Conservation (phyloP, 2,113 vertebrate species). For the Brachyhypopomus gauderio region DNA sequence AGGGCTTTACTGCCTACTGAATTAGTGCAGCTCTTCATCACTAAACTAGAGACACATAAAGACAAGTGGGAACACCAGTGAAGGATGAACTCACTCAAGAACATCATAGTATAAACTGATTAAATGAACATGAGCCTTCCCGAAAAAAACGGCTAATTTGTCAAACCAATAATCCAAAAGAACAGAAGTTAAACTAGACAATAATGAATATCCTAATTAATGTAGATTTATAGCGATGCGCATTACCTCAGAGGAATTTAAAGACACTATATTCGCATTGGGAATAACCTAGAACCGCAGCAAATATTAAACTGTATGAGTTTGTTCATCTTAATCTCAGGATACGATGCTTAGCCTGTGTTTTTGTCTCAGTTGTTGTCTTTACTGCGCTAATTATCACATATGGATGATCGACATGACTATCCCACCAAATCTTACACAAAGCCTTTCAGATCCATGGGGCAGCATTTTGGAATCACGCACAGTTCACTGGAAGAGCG, state of each 20-base stretch:
- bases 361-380: neutral
- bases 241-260: neutral
- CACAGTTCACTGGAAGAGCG: neutral
- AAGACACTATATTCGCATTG: neutral
- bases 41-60: slow-evolving; percentile 31
- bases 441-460: neutral
- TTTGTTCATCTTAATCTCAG: no score
- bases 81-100: neutral
- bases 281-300: neutral
- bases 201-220: neutral
- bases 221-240: slow-evolving; percentile 13
- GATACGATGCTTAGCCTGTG: no score
- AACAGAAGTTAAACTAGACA: neutral
- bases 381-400: neutral
- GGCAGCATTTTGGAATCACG: neutral
- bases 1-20: slow-evolving; percentile 25
- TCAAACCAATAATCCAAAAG: neutral
- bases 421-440: neutral
- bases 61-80: neutral
- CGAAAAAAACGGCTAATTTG: neutral
- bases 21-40: slow-evolving; percentile 36
- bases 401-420: neutral
- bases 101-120: neutral
- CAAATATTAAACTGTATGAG: neutral
- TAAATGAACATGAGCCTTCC: neutral